phyloP scores from a whole-genome alignment of 2,888 invertebrate genomes.

The Brachylomia viminalis region DNA sequence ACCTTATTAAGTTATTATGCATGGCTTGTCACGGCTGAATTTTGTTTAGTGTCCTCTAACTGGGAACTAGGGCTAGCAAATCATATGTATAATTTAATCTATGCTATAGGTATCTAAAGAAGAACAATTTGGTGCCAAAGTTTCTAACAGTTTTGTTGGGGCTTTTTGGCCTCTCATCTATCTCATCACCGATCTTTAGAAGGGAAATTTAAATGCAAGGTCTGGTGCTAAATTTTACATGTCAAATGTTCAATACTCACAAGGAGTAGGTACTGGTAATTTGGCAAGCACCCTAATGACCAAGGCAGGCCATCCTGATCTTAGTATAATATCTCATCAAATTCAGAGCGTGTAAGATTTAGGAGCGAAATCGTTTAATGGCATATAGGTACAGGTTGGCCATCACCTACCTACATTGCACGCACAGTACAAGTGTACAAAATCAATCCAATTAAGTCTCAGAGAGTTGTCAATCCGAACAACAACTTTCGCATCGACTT shows the following conservation, averaged over 20 bases:
- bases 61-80: constrained; percentile 18
- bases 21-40: constrained; percentile 38
- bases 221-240: background rate
- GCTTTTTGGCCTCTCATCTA: no score
- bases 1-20: constrained; percentile 49
- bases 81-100: background rate
- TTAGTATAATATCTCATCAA: background rate
- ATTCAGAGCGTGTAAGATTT: constrained; percentile 13
- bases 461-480: constrained; percentile 25
- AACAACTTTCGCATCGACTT: constrained; percentile 59
- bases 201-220: background rate
- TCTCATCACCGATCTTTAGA: background rate
- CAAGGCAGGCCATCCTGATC: background rate
- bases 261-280: background rate
- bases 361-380: constrained; percentile 38
- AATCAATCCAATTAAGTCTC: constrained; percentile 25
- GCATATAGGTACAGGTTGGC: constrained; percentile 27
- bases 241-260: background rate
- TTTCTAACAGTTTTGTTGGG: background rate
- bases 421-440: background rate
- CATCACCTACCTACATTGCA: constrained; percentile 30
- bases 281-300: background rate
- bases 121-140: background rate
- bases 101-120: background rate
- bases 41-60: constrained; percentile 31